Percentiles rank a stretch among this genome's conserved stretches.
These are phyloP conservation scores for Butorides virescens DNA, from an alignment of 2,113 vertebrate species.

Conservation along the genomic window DNA sequence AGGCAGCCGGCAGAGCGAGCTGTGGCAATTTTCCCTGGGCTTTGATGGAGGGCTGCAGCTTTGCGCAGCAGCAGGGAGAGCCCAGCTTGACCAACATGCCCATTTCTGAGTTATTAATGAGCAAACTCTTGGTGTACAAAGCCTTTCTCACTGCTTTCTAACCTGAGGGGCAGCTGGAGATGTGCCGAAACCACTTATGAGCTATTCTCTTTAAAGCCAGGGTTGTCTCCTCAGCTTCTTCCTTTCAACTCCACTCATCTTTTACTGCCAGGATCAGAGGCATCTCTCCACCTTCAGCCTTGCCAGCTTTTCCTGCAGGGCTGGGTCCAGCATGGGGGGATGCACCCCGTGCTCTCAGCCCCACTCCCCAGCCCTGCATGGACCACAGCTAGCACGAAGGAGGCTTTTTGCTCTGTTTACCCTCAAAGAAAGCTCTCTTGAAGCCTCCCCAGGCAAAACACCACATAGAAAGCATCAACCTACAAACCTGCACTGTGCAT, in stretches of 20 bases:
- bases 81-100: background rate
- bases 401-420: background rate
- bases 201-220: background rate
- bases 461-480: too few species aligned
- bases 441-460: background rate
- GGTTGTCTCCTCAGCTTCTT: background rate
- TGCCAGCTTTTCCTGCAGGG: background rate
- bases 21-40: background rate
- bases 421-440: background rate
- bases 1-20: background rate
- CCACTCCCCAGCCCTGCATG: background rate
- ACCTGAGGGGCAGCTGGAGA: background rate
- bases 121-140: background rate
- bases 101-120: background rate
- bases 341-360: background rate
- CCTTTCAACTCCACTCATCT: background rate
- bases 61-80: background rate
- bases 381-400: background rate
- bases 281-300: background rate
- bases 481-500: background rate
- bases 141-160: background rate
- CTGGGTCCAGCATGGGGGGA: fast-evolving
- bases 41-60: background rate
- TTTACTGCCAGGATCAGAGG: background rate
- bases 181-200: background rate